Evolutionary conservation across 2,113 vertebrate species (phyloP).

Genomic region (Sapajus apella): DNA sequence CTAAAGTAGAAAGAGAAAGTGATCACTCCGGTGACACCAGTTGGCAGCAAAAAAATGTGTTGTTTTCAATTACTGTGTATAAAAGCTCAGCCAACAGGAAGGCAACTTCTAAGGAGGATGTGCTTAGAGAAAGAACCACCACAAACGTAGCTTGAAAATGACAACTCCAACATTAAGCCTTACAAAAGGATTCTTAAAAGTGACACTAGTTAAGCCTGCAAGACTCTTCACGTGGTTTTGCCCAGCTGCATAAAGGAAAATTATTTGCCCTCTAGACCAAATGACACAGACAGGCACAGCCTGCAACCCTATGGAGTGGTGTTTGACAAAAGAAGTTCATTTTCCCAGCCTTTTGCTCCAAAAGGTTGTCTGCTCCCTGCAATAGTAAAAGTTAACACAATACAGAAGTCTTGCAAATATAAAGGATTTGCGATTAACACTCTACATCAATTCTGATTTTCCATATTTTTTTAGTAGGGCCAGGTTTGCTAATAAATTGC

Average conservation of each 20-base stretch:
- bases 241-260: not conserved
- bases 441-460: conserved; percentile 77
- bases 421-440: conserved; percentile 78
- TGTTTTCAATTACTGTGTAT: conserved; percentile 70
- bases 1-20: conserved; percentile 66
- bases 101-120: conserved; percentile 1
- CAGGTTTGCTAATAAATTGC: conserved; percentile 79
- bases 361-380: conserved; percentile 58
- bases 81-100: conserved; percentile 45
- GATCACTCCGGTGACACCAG: conserved; percentile 57
- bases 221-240: not conserved
- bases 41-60: conserved; percentile 68
- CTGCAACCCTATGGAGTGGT: not conserved
- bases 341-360: not conserved
- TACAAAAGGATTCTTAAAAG: not conserved
- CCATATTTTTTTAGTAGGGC: conserved; percentile 77
- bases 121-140: not conserved
- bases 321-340: conserved; percentile 28
- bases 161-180: not conserved
- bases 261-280: not conserved
- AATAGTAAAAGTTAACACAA: conserved; percentile 74
- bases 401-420: conserved; percentile 77
- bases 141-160: not conserved
- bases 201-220: not conserved
- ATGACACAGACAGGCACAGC: not conserved